Evolutionary conservation across 2,113 vertebrate genomes (phyloP).

Genomic region (Baryphthengus martii): DNA sequence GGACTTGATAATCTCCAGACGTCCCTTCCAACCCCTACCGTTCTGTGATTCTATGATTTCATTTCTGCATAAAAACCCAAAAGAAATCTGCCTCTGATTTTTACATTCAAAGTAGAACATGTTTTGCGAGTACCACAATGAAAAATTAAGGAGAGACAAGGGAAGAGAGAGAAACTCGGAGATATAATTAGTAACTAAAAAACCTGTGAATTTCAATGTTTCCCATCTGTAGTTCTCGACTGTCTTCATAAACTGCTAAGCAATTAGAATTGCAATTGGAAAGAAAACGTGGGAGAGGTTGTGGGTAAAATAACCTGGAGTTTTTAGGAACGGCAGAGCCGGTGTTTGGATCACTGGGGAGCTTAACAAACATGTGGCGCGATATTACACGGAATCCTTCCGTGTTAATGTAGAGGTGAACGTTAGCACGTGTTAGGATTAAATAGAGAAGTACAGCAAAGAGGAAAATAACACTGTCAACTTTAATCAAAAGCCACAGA

Average conservation of each 20-base stretch:
- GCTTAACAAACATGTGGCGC: background rate
- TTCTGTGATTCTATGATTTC: too few relatives aligned
- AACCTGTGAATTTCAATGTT: background rate
- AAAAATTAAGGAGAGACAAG: constrained; percentile 36
- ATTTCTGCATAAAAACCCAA: constrained; percentile 42
- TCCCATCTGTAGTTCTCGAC: constrained; percentile 26
- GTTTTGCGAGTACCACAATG: background rate
- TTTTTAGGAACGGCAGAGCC: background rate
- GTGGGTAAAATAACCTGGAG: background rate
- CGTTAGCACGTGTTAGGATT: background rate
- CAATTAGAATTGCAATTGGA: constrained; percentile 34
- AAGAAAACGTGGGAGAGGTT: constrained; percentile 8
- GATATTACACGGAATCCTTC: background rate
- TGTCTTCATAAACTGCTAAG: constrained; percentile 16
- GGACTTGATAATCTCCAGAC: too few relatives aligned
- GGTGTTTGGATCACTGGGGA: background rate
- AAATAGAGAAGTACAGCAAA: background rate
- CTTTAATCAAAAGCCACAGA: background rate
- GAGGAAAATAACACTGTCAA: background rate
- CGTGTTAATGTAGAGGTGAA: background rate
- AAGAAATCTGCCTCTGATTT: background rate
- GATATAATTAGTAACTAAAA: constrained; percentile 39
- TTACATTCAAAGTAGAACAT: background rate
- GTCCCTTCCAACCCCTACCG: too few relatives aligned
- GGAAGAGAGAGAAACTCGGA: constrained; percentile 46